Evolutionary conservation across 2,888 invertebrate genomes (phyloP), one percentile per base, ranked within the genome.

Genomic region (Clistopyga incitator): DNA sequence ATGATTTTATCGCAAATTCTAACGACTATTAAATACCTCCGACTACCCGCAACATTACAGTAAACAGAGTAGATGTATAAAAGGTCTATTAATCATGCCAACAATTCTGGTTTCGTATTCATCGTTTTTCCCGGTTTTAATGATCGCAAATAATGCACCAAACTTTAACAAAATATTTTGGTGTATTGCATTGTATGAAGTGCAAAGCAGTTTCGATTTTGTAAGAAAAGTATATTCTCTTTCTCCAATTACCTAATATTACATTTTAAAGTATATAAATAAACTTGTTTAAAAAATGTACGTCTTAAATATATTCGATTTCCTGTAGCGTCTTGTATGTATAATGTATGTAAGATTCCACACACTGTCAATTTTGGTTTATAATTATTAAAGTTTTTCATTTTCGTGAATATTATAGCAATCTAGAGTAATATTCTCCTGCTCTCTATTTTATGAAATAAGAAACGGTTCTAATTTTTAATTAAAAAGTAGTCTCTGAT

Each of bases 221-320:
- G 10, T 0, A 10, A 38, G 38, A 10, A 38, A 38, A 10, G 10
- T 38, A 38, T 38, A 38, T 6, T 38, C 10, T 10, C 10, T 38
- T 8, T 38, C 38, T 38, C 10, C 38, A 78, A 68, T 15, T 61
- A 47, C 67, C 68, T 74, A 78, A 38, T 54, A 72, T 74, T 59
- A 29, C 74, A 78, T 82, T 64, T 74, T 45, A 52, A 78, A 78
- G 68, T 45, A 2, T 78, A 78, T 78, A 78, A 67, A 78, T 82
- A 67, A 78, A 74, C 74, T 67, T 54, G 50, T n/a, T 59, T 42
- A 65, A 59, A 70, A 45, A 45, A 29, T 15, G 15, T 4, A 45
- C 20, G 29, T 29, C 4, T 34, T 38, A 10, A 38, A 38, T 38
- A 38, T 38, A 2, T 38, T 38, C 2, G 68, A 68, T 38, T 64